Evolutionary conservation across 1,140 invertebrate species (phyloP), one percentile per base, ranked within the genome.

Genomic region (Drosophila ogumai): DNA sequence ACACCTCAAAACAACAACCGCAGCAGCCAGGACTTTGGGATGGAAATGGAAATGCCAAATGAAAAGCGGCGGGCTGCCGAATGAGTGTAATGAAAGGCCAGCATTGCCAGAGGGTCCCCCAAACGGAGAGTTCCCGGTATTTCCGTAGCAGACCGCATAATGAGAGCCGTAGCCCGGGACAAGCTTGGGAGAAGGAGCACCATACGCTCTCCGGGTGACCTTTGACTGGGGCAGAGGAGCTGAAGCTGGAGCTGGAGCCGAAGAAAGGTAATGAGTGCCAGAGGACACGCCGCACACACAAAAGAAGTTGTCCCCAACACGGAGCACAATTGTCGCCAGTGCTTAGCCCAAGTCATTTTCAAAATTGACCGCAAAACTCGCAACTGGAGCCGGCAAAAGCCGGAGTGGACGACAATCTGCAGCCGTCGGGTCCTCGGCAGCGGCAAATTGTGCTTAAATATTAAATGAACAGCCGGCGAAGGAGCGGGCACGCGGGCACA

Each of bases 401-500:
- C 54, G 44, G 69, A 57, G 47, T 67, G 47, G 63, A 56, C 25
- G 49, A 56, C 28, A 75, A 67, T 71, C 81, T 57, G 58, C 25
- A 64, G 58, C 15, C 36, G 46, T 47, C 32, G 47, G 66, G 82
- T 69, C 60, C 57, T 59, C 65, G 68, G 68, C 63, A 66, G 81
- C 76, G 81, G 76, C 88, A 85, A 91, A 91, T 88, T 91, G 88
- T 80, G 88, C 88, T 91, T 91, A 91, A 91, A 91, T 91, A 91
- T 91, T 91, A 91, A 91, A 91, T 91, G 88, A 91, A 85, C 77
- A 91, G 65, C 81, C 78, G 65, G 58, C 52, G 61, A 55, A 50
- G 55, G 59, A 63, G 64, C 47, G 58, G 44, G 32, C 31, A 50
- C 9, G 64, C 43, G 57, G 49, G 32, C 40, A 50, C 28, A 50